Conservation (phyloP, 2,888 invertebrate species). For the Phalera bucephala region DNA sequence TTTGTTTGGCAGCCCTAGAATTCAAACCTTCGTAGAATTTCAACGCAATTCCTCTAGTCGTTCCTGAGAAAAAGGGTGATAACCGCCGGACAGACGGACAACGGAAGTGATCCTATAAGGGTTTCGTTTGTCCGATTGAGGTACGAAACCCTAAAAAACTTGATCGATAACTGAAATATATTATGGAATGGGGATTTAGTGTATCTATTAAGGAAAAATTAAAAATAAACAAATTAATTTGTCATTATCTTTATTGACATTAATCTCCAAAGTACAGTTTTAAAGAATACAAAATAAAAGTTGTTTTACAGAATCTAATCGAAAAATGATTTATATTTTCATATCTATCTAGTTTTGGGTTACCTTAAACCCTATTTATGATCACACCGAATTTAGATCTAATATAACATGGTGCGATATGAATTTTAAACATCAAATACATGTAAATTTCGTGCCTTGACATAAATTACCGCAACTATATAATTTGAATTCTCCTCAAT, state of each 20-base stretch:
- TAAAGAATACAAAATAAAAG: slow-evolving; percentile 57
- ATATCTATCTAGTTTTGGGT: slow-evolving; percentile 47
- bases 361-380: slow-evolving; percentile 27
- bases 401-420: slow-evolving; percentile 26
- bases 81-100: too few species aligned
- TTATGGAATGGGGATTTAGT: too few species aligned
- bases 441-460: slow-evolving; percentile 29
- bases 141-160: too few species aligned
- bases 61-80: too few species aligned
- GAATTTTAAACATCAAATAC: slow-evolving; percentile 13
- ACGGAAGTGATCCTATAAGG: too few species aligned
- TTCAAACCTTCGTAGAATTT: too few species aligned
- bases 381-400: slow-evolving; percentile 37
- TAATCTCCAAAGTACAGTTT: slow-evolving; percentile 65
- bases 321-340: slow-evolving; percentile 34
- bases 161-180: too few species aligned
- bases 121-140: too few species aligned
- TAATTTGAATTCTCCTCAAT: slow-evolving; percentile 3
- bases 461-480: slow-evolving; percentile 7
- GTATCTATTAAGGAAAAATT: too few species aligned
- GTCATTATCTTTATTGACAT: slow-evolving; percentile 73
- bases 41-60: too few species aligned
- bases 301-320: slow-evolving; percentile 38
- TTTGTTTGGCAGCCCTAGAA: too few species aligned
- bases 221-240: too few species aligned